Base-by-base conservation (phyloP, 2,113 vertebrate genomes). In the Neolamprologus cancellatus region DNA sequence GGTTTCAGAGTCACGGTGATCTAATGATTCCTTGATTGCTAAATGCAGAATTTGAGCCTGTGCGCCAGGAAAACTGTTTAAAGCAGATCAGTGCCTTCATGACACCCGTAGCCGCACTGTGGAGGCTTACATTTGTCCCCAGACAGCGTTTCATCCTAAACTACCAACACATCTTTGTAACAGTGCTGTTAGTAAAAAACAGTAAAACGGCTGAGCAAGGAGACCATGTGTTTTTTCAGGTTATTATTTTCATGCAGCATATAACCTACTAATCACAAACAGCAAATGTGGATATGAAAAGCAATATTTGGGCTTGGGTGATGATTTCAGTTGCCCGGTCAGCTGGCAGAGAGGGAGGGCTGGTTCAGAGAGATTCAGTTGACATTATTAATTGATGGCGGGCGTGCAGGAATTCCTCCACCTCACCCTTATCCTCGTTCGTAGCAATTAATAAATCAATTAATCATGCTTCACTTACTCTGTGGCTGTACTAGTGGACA, bases 401-500 rank as follows among this genome's bases (percentile, higher is more conserved):
- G 48, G 82, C 64, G 52, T 84, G 69, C 69, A 92, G 91, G 93
- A 88, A 94, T 93, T 90, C 89, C 89, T 92, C 84, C 2, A 48
- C 82, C 46, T 87, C 88, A 87, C 87, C 82, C 84, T 34, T 81
- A 61, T 90, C 92, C 89, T 87, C 92, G 84, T 90, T 88, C 87
- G 76, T 87, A 32, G 55, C 93, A 94, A 94, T 95, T 95, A 92
- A 91, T 94, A 76, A 88, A 95, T 96, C 85, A 94, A 96, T 95
- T 93, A 96, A 96, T 96, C 85, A 95, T 96, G 92, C 78, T 89
- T 94, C 93, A 91, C 94, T 96, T 94, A 94, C 78, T 96, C 94
- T 95, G 94, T 94, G 94, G 94, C 93, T 89, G 89, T 87, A 89
- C 87, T 83, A 89, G 79, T 88, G 89, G 30, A 13, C 12, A 55